Evolutionary conservation across 1,140 invertebrate genomes (phyloP), one percentile per base, ranked within the genome.

Genomic region (Spodoptera litura): DNA sequence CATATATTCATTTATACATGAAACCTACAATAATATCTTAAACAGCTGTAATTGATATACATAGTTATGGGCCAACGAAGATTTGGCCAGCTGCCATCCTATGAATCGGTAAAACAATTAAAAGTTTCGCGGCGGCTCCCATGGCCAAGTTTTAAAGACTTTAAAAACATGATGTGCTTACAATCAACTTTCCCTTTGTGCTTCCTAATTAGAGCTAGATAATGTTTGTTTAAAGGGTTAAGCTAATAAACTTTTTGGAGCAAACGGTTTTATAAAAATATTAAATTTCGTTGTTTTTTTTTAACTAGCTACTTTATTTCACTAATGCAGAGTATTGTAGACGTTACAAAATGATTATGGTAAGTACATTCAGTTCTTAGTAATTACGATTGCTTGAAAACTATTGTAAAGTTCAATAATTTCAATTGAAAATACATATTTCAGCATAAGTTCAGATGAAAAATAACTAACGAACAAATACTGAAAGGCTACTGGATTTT

Each of bases 81-180:
- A 61, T 71, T 80, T 82, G 81, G 76, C 78, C 38, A 38, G 76
- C 66, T 72, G 70, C 81, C 81, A 76, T 83, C 83, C 87, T 88
- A 84, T 85, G 82, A 88, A 90, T 88, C 87, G 81, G 82, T 87
- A 85, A 86, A 87, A 90, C 85, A 88, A 89, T 89, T 89, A 88
- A 88, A 88, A 87, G 81, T 88, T 87, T 72, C 59, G 73, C 83
- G 79, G 76, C 68, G 79, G 79, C 78, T 38, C 51, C 53, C 56
- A 72, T 72, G 73, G 61, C 71, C 59, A 82, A 84, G 56, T 87
- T 84, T 61, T 70, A 81, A 85, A 85, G 78, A 77, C 81, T 84
- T 83, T 83, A 83, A 77, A 85, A 85, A 84, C 85, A 87, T 85
- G 75, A 81, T 81, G 77, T 73, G 78, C 74, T 62, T 79, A 81